Evolutionary conservation across 2,797 vertebrate species (phyloP), one percentile per base, ranked within the genome.

Genomic region (Cossypha caffra): DNA sequence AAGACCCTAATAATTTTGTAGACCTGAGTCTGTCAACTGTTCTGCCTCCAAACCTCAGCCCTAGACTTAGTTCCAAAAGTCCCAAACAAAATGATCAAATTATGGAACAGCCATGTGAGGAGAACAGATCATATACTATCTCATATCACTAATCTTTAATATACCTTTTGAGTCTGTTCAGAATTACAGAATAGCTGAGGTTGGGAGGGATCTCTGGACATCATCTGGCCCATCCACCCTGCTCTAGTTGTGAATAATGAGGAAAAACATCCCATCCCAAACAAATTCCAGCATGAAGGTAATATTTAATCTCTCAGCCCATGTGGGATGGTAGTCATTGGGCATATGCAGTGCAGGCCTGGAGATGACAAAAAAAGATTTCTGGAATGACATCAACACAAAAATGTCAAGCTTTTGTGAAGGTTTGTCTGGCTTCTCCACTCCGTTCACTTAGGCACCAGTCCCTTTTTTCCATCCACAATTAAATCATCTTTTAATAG

Each of bases 381-480:
- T 86, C 43, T 76, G 24, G 21, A 23, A 51, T 25, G 17, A 64
- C 16, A 88, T 4, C 4, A 83, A 73, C 25, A 28, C 8, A 83
- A 43, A 33, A 86, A 25, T 20, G 8, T 1, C 24, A 29, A 69
- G 7, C 1, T 90, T 86, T 86, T 51, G 11, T 55, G 43, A 20
- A 73, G 5, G 10, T 29, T 71, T 80, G 7, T 16, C 17, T 33
- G 9, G 2, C 8, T 35, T 88, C 12, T 66, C 25, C 26, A 7
- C 55, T 77, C 19, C 0, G 0, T 55, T 77, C 40, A 26, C 4
- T 48, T 51, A 48, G 20, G 9, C 5, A 40, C 10, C 5, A 33
- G 25, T 43, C 9, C 10, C 4, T 59, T 83, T 83, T 69, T 66
- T 63, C 48, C 8, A 33, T 24, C 11, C 83, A 23, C 6, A 29